Percentiles rank a stretch among this genome's conserved stretches.
Evolutionary conservation across 2,113 vertebrate genomes (phyloP).

Genomic region (Gobio gobio): DNA sequence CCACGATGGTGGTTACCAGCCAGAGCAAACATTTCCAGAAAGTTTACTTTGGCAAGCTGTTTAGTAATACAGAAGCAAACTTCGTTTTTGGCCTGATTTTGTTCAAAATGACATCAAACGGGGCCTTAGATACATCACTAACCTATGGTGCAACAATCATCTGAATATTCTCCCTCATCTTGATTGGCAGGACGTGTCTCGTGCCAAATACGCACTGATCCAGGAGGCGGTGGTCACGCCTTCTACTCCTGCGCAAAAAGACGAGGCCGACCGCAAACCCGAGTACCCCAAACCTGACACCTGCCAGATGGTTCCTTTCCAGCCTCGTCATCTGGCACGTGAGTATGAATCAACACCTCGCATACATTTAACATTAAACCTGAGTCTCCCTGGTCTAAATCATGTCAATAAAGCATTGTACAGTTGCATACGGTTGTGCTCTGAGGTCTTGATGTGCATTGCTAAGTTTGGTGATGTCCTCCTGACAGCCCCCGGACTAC

Average conservation of each 20-base stretch:
- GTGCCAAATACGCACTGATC: conserved; percentile 92
- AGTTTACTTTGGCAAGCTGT: too few species aligned
- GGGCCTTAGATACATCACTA: not conserved
- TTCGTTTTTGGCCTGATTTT: too few species aligned
- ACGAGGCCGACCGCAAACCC: conserved; percentile 93
- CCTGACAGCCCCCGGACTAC: conserved; percentile 89
- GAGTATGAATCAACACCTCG: conserved; percentile 64
- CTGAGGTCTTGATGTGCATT: not conserved
- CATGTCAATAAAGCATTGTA: not conserved
- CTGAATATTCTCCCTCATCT: conserved; percentile 6
- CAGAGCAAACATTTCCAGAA: too few species aligned
- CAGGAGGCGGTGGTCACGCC: conserved; percentile 93
- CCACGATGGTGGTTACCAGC: too few species aligned
- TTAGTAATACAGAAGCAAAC: too few species aligned
- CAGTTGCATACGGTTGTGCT: not conserved
- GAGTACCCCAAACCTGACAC: conserved; percentile 99
- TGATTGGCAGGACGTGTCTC: conserved; percentile 87
- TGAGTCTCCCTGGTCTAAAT: not conserved
- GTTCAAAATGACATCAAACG: too few species aligned
- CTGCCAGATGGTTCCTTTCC: conserved; percentile 98
- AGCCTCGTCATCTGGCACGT: conserved; percentile 97
- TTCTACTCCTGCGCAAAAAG: conserved; percentile 88
- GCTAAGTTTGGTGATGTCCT: not conserved
- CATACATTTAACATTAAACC: not conserved
- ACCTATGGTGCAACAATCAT: not conserved